Conservation (phyloP, 1,140 invertebrate genomes). For the Akabosia matsudoensis region DNA sequence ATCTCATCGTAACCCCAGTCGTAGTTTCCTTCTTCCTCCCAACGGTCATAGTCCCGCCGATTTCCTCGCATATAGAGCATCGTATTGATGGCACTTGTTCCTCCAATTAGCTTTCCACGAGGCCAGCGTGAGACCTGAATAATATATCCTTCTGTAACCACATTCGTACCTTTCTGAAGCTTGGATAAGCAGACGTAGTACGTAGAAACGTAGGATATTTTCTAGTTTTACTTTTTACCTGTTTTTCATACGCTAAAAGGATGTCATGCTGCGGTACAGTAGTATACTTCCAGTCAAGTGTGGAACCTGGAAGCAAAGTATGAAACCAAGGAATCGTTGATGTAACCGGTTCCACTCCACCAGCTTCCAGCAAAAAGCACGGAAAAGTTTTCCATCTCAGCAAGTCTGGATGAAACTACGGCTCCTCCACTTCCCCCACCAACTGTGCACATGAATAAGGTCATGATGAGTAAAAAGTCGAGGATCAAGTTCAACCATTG, state of each 20-base stretch:
- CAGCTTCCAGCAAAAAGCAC: constrained; percentile 82
- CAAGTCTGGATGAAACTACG: constrained; percentile 78
- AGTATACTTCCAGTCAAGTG: constrained; percentile 88
- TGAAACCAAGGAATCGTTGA: constrained; percentile 78
- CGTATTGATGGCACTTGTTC: constrained; percentile 73
- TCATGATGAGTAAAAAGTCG: too few relatives aligned
- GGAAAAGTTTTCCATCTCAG: constrained; percentile 72
- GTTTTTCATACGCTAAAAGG: constrained; percentile 39
- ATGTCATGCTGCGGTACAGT: constrained; percentile 53
- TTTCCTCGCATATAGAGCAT: constrained; percentile 43
- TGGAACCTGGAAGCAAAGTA: constrained; percentile 81
- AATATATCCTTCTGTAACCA: too few relatives aligned
- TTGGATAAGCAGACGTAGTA: constrained; percentile 2
- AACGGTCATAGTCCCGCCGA: constrained; percentile 54
- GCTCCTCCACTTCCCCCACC: constrained; percentile 82
- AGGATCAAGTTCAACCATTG: too few relatives aligned
- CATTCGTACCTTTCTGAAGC: not conserved
- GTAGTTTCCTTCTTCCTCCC: constrained; percentile 56
- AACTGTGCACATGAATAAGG: constrained; percentile 56
- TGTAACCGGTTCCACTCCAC: constrained; percentile 77
- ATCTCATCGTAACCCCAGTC: constrained; percentile 60
- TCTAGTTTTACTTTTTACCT: constrained; percentile 21
- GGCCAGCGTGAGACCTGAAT: constrained; percentile 48
- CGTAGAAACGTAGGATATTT: too few relatives aligned
- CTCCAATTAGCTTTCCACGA: constrained; percentile 54